Conservation (phyloP, 37 sponge, comb jelly and placozoan species). For the Mnemiopsis leidyi region DNA sequence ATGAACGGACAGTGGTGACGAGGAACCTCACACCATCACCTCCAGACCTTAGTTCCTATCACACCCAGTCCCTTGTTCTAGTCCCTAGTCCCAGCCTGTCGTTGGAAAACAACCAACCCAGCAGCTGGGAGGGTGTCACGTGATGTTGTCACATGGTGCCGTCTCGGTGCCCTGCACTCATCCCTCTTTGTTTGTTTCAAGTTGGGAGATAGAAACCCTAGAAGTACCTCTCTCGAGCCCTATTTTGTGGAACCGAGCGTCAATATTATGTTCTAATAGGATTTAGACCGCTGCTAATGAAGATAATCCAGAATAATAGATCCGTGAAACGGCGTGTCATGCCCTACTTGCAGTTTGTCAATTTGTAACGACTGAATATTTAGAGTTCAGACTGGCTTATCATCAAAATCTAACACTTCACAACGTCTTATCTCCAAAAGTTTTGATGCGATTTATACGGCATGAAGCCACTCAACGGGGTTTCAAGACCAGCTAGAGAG, state of each 20-base stretch:
- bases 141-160: neutral
- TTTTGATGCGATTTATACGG: conserved; percentile 6
- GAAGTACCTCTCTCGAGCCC: neutral
- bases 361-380: conserved; percentile 61
- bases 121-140: neutral
- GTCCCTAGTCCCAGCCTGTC: too few species aligned
- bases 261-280: conserved; percentile 55
- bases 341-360: conserved; percentile 12
- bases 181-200: neutral
- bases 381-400: conserved; percentile 34
- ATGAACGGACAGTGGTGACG: neutral
- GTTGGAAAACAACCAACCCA: too few species aligned
- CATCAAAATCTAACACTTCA: neutral
- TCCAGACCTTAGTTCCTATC: too few species aligned
- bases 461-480: neutral
- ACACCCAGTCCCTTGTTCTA: too few species aligned
- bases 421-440: conserved; percentile 22
- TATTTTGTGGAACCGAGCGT: neutral
- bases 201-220: conserved; percentile 26
- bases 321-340: conserved; percentile 24
- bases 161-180: neutral
- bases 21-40: neutral
- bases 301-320: conserved; percentile 39
- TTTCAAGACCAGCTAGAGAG: neutral
- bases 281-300: conserved; percentile 55